A percentile compares a stretch with the other conserved stretches of the same genome.
phyloP scores from a whole-genome alignment of 2,113 vertebrate species.

The Corythaeola cristata region DNA sequence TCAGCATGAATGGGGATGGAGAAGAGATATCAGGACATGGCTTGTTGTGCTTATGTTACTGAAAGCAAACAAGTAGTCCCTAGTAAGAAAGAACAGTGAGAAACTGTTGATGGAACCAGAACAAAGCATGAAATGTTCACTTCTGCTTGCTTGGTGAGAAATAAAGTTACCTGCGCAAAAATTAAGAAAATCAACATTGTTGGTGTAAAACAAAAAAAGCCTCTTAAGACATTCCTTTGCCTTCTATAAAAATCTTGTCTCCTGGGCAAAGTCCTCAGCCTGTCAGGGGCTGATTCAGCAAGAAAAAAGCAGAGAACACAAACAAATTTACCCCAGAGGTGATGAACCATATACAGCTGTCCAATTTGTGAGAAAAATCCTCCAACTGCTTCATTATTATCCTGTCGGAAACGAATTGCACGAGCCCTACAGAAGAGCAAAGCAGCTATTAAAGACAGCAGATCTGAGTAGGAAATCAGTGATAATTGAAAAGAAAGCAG shows the following conservation, averaged over 20 bases:
- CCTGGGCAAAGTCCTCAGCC: not conserved
- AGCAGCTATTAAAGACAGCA: not conserved
- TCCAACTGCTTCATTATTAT: conserved; percentile 88
- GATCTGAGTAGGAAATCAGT: not conserved
- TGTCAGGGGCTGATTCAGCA: not conserved
- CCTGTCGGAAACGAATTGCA: conserved; percentile 92
- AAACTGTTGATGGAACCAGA: not conserved
- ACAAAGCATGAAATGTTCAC: not conserved
- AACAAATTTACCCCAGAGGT: conserved; percentile 89
- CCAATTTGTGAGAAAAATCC: conserved; percentile 99
- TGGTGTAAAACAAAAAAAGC: not conserved
- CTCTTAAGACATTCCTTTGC: not conserved
- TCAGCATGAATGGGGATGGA: not conserved
- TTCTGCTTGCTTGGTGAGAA: not conserved
- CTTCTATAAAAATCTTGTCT: not conserved
- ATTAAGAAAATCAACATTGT: not conserved
- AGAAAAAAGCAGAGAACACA: not conserved
- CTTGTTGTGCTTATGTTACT: not conserved
- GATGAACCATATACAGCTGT: conserved; percentile 94
- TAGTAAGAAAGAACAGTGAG: not conserved
- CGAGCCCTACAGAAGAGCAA: conserved; percentile 83
- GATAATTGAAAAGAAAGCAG: not conserved
- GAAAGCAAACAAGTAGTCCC: not conserved
- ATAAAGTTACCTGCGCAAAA: not conserved
- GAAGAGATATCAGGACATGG: not conserved